Conservation (phyloP, 2,113 vertebrate genomes). For the Addax nasomaculatus region DNA sequence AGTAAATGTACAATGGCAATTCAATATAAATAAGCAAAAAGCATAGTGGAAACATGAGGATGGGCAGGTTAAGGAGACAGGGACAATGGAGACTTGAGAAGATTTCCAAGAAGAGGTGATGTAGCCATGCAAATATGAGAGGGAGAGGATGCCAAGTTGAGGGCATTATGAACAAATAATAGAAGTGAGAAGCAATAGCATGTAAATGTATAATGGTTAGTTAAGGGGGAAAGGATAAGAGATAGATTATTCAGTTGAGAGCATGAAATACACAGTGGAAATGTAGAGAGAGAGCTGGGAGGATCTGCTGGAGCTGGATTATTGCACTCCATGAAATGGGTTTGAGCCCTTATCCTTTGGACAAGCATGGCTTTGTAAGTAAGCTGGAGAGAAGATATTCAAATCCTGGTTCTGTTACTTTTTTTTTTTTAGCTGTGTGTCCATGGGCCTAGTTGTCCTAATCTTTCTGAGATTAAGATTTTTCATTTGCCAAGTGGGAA, state of each 20-base stretch:
- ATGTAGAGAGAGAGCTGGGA: neutral
- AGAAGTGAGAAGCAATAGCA: conserved; percentile 1
- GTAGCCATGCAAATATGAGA: neutral
- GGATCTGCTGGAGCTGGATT: neutral
- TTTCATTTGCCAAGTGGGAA: neutral
- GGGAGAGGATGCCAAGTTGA: neutral
- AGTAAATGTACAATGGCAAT: neutral
- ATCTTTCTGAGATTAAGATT: conserved; percentile 4
- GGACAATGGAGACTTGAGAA: neutral
- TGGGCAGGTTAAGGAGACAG: neutral
- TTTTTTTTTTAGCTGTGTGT: neutral
- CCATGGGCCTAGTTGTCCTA: neutral
- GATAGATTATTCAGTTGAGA: neutral
- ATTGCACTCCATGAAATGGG: neutral
- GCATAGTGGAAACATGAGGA: neutral
- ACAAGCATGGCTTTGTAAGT: neutral
- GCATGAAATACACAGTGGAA: neutral
- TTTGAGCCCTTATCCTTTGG: neutral
- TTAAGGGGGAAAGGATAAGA: neutral
- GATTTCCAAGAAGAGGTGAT: conserved; percentile 15
- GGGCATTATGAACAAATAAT: neutral
- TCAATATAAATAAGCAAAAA: neutral
- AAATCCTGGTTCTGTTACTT: neutral
- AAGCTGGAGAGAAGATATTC: neutral
- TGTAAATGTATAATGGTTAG: neutral